Conservation (phyloP, 2,888 invertebrate species). For the Koerneria pararmatus region DNA sequence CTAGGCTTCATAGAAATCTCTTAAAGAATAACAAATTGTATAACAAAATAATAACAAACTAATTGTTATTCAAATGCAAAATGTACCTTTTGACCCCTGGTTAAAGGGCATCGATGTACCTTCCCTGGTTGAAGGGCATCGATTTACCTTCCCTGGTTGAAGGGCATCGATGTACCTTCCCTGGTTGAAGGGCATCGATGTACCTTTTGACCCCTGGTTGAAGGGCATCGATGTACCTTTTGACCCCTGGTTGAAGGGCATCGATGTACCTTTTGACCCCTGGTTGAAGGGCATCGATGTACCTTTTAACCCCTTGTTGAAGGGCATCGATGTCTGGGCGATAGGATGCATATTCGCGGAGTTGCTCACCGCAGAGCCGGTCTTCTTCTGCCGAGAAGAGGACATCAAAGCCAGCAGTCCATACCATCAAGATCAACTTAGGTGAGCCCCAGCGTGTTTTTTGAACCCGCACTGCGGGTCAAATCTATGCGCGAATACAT, state of each 20-base stretch:
- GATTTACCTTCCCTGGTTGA: neutral
- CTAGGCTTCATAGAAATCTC: no score
- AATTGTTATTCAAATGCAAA: no score
- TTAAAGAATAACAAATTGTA: no score
- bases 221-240: neutral
- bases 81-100: no score
- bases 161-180: neutral
- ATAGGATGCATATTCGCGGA: slow-evolving; percentile 91
- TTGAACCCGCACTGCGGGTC: neutral
- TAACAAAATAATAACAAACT: no score
- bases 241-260: slow-evolving; percentile 51
- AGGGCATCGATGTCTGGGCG: slow-evolving; percentile 60
- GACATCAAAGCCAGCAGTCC: slow-evolving; percentile 98
- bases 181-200: neutral
- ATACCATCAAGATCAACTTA: slow-evolving; percentile 89
- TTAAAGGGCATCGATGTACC: no score
- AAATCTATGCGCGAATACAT: slow-evolving; percentile 27
- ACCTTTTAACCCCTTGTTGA: slow-evolving; percentile 7
- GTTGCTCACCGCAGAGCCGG: slow-evolving; percentile 94
- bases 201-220: neutral
- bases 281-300: neutral
- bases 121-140: no score
- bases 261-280: slow-evolving; percentile 45
- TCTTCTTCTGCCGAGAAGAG: slow-evolving; percentile 97
- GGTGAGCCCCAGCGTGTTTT: no score